Base-by-base conservation (phyloP, 2,113 vertebrate genomes). In the Heterocephalus glaber region DNA sequence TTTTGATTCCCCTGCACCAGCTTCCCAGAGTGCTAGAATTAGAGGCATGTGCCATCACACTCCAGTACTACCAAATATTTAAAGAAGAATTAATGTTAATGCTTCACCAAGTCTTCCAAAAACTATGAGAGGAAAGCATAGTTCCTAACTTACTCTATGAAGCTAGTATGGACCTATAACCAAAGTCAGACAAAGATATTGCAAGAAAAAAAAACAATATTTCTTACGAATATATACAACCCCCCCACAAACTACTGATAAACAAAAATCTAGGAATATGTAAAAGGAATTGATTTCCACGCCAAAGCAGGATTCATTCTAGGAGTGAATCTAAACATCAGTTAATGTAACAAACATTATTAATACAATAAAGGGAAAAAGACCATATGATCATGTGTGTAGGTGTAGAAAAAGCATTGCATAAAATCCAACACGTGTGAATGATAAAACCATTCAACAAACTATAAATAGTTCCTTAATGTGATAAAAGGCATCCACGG, bases 81-180 rank as follows among this genome's bases (percentile, higher is more conserved):
- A 49, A 49, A 77, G 38, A 86, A 86, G 44, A 92, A 91, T 82
- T 74, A 87, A 79, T 54, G 60, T 12, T 86, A 89, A 87, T 28
- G 7, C 20, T 91, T 91, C 35, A 92, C 33, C 16, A 74, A 72
- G 54, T 92, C 47, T 72, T 92, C 11, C 20, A 47, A 74, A 70
- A 70, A 47, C 9, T 68, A 52, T 5, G 9, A 30, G 54, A 90
- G 38, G 41, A 84, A 81, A 92, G 30, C 26, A 88, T 14, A 92
- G n/a, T 56, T 92, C 41, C n/a, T 66, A 96, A 90, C 47, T 84
- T 66, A 92, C 68, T 87, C 47, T 41, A 38, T 83, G 54, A 94
- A 35, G 65, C n/a, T 30, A 60, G 33, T 83, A 77, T 66, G 86
- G 66, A 90, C 52, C 76, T 60, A 68, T 82, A 94, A 68, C 49